These are phyloP conservation scores for Telmatochromis bifrenatus DNA, from an alignment of 2,113 vertebrate genomes.

Conservation along the genomic window DNA sequence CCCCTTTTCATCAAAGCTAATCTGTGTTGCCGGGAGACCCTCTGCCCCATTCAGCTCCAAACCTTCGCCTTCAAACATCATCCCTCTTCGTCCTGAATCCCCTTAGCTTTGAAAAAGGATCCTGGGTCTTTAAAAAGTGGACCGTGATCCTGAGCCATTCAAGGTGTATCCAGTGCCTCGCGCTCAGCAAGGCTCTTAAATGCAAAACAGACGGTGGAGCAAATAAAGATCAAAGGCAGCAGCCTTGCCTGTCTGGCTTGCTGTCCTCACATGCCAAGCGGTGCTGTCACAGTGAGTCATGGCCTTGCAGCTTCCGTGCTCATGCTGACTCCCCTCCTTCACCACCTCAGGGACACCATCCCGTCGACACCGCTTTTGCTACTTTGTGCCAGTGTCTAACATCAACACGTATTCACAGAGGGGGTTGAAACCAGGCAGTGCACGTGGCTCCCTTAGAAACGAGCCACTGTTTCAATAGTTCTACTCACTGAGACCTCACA, in stretches of 20 bases:
- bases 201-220: slow-evolving; percentile 73
- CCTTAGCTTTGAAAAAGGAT: slow-evolving; percentile 69
- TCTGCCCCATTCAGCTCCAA: not conserved
- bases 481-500: not conserved
- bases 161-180: slow-evolving; percentile 71
- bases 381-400: not conserved
- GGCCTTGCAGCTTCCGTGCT: slow-evolving; percentile 44
- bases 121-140: slow-evolving; percentile 63
- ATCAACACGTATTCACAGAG: not conserved
- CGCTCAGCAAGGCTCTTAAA: slow-evolving; percentile 71
- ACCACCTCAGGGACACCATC: slow-evolving; percentile 13
- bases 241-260: slow-evolving; percentile 51
- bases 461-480: not conserved
- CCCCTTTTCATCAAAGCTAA: slow-evolving; percentile 51
- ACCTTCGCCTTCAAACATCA: slow-evolving; percentile 39
- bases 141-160: slow-evolving; percentile 49
- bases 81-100: slow-evolving; percentile 38
- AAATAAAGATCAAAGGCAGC: slow-evolving; percentile 75
- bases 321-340: not conserved
- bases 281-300: slow-evolving; percentile 73
- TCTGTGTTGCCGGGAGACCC: slow-evolving; percentile 45
- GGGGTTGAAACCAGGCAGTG: not conserved
- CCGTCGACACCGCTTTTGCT: not conserved
- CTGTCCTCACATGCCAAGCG: slow-evolving; percentile 70
- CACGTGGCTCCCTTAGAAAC: not conserved